These are phyloP conservation scores for Campaea margaritaria DNA, from an alignment of 2,888 invertebrate genomes.

Conservation along the genomic window DNA sequence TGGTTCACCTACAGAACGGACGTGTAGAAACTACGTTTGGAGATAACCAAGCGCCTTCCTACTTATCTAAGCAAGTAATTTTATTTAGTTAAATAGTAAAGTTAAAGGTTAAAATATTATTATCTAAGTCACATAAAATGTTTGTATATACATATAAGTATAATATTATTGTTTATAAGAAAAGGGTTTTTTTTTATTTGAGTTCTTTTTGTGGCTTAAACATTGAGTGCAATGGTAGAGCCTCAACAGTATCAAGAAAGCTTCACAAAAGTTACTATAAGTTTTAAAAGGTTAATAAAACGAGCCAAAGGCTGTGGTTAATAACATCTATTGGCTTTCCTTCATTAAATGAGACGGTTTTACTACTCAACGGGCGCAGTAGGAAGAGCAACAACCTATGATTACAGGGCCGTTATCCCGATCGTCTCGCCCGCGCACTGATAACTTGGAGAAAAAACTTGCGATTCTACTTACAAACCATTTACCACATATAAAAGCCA, in stretches of 20 bases:
- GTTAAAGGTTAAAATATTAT: too few species aligned
- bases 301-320: conserved; percentile 19
- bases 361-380: conserved; percentile 68
- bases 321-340: conserved; percentile 55
- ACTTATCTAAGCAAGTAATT: background rate
- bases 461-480: conserved; percentile 25
- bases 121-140: background rate
- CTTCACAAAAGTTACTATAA: background rate
- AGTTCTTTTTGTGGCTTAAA: too few species aligned
- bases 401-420: conserved; percentile 84
- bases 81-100: background rate
- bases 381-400: conserved; percentile 85
- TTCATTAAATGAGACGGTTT: conserved; percentile 58
- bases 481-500: conserved; percentile 27
- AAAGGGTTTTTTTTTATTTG: background rate
- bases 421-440: conserved; percentile 71
- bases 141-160: background rate
- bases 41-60: conserved; percentile 31
- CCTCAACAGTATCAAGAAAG: background rate
- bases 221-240: too few species aligned
- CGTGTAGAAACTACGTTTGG: conserved; percentile 48
- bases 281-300: conserved; percentile 8
- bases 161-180: too few species aligned
- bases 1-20: conserved; percentile 55
- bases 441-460: conserved; percentile 62